These are phyloP conservation scores for Cheilosia scutellata DNA, from an alignment of 2,888 invertebrate genomes.

Conservation along the genomic window DNA sequence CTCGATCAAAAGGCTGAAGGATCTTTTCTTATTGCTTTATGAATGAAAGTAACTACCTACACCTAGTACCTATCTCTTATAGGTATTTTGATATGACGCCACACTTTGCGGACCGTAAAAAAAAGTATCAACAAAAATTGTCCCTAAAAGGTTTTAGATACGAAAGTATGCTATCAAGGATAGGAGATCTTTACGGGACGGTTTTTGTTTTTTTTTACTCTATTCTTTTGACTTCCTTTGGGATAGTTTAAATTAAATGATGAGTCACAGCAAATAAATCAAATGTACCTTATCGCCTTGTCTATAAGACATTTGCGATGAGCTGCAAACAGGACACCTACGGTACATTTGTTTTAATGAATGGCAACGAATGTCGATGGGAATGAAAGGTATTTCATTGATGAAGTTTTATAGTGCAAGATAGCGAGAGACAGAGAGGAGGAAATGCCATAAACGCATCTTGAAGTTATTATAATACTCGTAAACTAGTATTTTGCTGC, in stretches of 20 bases:
- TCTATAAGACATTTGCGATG: slow-evolving; percentile 33
- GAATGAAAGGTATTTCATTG: not conserved
- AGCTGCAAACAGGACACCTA: slow-evolving; percentile 31
- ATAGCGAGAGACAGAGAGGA: not conserved
- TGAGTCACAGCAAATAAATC: slow-evolving; percentile 44
- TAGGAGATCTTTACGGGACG: slow-evolving; percentile 44
- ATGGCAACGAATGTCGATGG: not conserved
- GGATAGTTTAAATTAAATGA: slow-evolving; percentile 7
- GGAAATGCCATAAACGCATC: not conserved
- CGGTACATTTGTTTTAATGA: slow-evolving; percentile 25
- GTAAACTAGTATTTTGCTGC: not conserved
- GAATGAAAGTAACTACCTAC: slow-evolving; percentile 37
- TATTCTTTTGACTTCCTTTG: slow-evolving; percentile 1
- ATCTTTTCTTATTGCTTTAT: slow-evolving; percentile 25
- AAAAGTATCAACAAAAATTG: slow-evolving; percentile 24
- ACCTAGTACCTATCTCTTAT: not conserved
- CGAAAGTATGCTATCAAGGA: slow-evolving; percentile 8
- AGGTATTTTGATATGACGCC: slow-evolving; percentile 8
- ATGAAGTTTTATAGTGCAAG: slow-evolving; percentile 3
- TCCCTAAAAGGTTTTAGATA: slow-evolving; percentile 32
- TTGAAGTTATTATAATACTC: slow-evolving; percentile 8
- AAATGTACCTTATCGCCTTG: slow-evolving; percentile 22
- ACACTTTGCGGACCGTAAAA: not conserved
- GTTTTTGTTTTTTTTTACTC: slow-evolving; percentile 14
- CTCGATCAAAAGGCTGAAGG: slow-evolving; percentile 20